Conservation (phyloP, 2,113 vertebrate genomes). For the Serilophus lunatus region DNA sequence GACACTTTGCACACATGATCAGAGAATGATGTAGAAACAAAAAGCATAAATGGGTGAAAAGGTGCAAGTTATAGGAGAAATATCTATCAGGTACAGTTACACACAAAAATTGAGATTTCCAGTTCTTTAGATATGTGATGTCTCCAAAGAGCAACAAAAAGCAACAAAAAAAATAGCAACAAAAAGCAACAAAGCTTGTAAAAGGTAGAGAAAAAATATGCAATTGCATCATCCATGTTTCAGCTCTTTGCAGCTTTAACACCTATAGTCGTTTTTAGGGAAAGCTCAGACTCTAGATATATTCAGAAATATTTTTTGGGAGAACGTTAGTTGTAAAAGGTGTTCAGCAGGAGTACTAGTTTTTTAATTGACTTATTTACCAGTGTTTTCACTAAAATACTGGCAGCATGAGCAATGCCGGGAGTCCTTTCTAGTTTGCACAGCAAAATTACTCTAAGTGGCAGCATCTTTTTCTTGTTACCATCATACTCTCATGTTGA, state of each 20-base stretch:
- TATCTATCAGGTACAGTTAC: neutral
- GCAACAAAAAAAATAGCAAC: neutral
- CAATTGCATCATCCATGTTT: neutral
- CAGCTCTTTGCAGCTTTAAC: neutral
- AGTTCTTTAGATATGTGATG: neutral
- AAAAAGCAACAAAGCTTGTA: neutral
- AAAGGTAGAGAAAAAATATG: neutral
- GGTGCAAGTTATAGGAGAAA: neutral
- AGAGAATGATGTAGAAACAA: neutral
- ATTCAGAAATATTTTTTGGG: neutral
- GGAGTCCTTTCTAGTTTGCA: neutral
- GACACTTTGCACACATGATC: neutral
- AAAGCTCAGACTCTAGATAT: neutral
- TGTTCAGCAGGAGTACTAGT: neutral
- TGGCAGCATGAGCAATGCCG: neutral
- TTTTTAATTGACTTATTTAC: neutral
- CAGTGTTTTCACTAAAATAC: neutral
- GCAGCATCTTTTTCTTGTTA: neutral
- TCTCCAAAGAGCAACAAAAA: neutral
- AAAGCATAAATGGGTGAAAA: neutral
- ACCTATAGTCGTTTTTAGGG: neutral
- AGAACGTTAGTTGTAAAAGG: neutral
- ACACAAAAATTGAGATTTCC: neutral
- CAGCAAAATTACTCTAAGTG: neutral
- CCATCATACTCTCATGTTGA: neutral